Conservation (phyloP, 2,888 invertebrate genomes). For the Chloromyia formosa region DNA sequence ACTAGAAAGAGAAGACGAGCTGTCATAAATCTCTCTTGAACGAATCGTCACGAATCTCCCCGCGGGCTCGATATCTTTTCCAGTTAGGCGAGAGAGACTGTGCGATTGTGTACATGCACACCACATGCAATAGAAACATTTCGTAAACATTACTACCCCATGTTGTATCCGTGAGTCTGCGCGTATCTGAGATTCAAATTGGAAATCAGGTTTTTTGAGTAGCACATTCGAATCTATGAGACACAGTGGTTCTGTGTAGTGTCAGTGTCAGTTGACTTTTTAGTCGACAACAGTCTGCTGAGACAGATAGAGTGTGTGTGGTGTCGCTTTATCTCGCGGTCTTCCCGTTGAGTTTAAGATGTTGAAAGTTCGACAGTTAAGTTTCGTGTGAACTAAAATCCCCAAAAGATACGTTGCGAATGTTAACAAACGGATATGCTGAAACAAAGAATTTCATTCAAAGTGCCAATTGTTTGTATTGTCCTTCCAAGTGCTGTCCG, state of each 20-base stretch:
- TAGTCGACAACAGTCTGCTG: constrained; percentile 63
- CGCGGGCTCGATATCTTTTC: neutral
- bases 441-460: neutral
- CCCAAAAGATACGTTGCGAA: neutral
- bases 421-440: constrained; percentile 7
- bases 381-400: neutral
- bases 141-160: neutral
- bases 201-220: constrained; percentile 9
- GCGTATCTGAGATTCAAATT: constrained; percentile 21
- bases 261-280: constrained; percentile 62
- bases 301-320: constrained; percentile 33
- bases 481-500: neutral
- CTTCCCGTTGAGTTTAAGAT: neutral
- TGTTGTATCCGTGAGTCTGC: constrained; percentile 33
- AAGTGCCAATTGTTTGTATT: neutral
- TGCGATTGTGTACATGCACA: neutral
- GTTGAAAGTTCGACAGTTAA: neutral
- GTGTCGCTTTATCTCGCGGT: constrained; percentile 4
- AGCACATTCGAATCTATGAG: neutral
- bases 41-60: constrained; percentile 2
- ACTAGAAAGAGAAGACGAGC: constrained; percentile 30
- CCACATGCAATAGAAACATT: neutral
- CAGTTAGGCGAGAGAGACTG: no score
- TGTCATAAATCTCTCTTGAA: constrained; percentile 40
- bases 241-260: constrained; percentile 51